Conservation (phyloP, 2,797 vertebrate species). For the Mormyrops attenuatus region DNA sequence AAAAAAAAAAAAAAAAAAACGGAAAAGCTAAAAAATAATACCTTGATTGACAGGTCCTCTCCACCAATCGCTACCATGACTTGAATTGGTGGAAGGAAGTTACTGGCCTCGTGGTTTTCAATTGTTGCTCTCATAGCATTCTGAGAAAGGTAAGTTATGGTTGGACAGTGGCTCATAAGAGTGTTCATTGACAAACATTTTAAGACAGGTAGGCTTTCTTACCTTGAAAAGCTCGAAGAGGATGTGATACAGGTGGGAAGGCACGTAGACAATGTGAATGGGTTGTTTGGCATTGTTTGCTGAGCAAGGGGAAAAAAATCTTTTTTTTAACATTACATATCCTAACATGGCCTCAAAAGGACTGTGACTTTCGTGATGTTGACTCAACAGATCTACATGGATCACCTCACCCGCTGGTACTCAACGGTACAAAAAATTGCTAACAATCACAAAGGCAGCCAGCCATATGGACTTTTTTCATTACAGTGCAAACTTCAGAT, state of each 20-base stretch:
- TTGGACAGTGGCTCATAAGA: slow-evolving; percentile 18
- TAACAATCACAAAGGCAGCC: neutral
- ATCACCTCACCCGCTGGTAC: neutral
- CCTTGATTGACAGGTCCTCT: slow-evolving; percentile 88
- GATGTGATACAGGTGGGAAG: slow-evolving; percentile 94
- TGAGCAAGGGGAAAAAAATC: slow-evolving; percentile 42
- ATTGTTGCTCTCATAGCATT: slow-evolving; percentile 93
- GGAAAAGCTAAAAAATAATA: slow-evolving; percentile 26
- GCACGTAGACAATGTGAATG: slow-evolving; percentile 82
- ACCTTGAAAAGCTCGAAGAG: slow-evolving; percentile 97
- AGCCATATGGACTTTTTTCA: neutral
- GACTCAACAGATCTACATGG: neutral
- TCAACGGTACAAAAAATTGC: neutral
- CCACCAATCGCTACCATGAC: slow-evolving; percentile 83
- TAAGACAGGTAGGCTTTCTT: neutral
- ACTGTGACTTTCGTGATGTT: neutral
- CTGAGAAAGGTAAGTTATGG: slow-evolving; percentile 45
- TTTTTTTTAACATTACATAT: neutral
- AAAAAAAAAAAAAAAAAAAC: neutral
- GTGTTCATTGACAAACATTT: neutral
- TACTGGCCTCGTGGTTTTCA: slow-evolving; percentile 74
- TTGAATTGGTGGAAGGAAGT: slow-evolving; percentile 67
- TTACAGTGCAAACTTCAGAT: neutral
- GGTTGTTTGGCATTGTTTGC: slow-evolving; percentile 61
- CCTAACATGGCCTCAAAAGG: neutral